phyloP scores from a whole-genome alignment of 2,113 vertebrate genomes.

The Pristiophorus japonicus region DNA sequence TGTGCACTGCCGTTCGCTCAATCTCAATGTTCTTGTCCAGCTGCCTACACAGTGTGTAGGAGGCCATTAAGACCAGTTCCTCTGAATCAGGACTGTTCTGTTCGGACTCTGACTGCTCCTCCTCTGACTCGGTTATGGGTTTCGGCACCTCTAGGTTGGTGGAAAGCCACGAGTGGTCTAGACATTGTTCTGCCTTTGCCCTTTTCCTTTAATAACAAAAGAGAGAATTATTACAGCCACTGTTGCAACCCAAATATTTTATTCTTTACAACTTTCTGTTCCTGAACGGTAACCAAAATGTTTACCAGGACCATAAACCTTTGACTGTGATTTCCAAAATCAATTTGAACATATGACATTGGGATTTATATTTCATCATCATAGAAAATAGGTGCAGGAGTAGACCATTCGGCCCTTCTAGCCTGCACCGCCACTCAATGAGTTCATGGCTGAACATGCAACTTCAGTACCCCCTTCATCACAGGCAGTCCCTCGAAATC shows the following conservation, averaged over 20 bases:
- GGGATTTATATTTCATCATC: too few species aligned
- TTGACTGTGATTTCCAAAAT: background rate
- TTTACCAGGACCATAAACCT: background rate
- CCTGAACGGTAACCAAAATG: background rate
- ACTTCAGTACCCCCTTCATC: too few species aligned
- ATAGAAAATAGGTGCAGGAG: too few species aligned
- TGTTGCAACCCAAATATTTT: background rate
- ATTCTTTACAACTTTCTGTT: background rate
- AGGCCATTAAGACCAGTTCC: slow-evolving; percentile 53
- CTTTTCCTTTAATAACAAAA: slow-evolving; percentile 54
- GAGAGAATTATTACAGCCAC: background rate
- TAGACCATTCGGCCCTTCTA: too few species aligned
- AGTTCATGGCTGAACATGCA: too few species aligned
- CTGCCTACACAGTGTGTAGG: slow-evolving; percentile 48
- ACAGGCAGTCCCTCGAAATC: too few species aligned
- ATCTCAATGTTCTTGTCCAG: slow-evolving; percentile 49
- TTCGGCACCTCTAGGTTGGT: slow-evolving; percentile 42
- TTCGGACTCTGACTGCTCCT: slow-evolving; percentile 60
- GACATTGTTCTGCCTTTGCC: slow-evolving; percentile 63
- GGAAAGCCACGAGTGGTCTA: slow-evolving; percentile 66
- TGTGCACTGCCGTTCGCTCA: slow-evolving; percentile 57
- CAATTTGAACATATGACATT: background rate
- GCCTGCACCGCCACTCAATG: too few species aligned
- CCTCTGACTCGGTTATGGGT: slow-evolving; percentile 54
- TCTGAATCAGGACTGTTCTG: slow-evolving; percentile 59